Percentiles rank a stretch among this genome's conserved stretches.
These are phyloP conservation scores for Pogonomyrmex californicus DNA, from an alignment of 1,140 invertebrate species.

Conservation along the genomic window DNA sequence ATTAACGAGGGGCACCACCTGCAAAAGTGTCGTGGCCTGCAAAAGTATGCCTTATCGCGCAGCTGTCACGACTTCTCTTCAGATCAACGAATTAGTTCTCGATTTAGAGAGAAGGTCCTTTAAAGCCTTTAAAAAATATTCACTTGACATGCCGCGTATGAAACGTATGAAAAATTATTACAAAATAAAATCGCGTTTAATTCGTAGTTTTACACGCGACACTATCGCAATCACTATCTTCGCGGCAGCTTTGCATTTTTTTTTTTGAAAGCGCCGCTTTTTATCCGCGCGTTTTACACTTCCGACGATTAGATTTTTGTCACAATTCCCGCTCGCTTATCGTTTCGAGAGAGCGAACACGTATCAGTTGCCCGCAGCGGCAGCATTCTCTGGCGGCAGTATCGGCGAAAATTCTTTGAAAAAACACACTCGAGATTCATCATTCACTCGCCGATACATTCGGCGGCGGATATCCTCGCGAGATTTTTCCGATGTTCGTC, in stretches of 20 bases:
- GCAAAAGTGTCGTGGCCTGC: slow-evolving; percentile 24
- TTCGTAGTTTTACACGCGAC: neutral
- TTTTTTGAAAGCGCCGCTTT: neutral
- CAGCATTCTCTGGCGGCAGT: slow-evolving; percentile 29
- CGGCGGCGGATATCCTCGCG: neutral
- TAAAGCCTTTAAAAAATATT: slow-evolving; percentile 2
- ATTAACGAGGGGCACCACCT: slow-evolving; percentile 65
- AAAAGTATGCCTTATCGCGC: slow-evolving; percentile 26
- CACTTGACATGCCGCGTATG: too few relatives aligned
- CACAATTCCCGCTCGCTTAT: neutral
- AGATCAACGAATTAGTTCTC: slow-evolving; percentile 55
- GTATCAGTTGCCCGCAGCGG: slow-evolving; percentile 3
- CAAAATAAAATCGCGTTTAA: neutral
- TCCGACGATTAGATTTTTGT: slow-evolving; percentile 17
- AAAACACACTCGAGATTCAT: slow-evolving; percentile 15
- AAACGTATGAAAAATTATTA: neutral
- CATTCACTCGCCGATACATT: neutral
- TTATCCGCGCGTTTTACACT: neutral
- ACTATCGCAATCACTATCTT: too few relatives aligned
- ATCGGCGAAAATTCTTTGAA: slow-evolving; percentile 39
- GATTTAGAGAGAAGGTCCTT: neutral
- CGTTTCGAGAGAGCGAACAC: neutral
- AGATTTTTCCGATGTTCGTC: slow-evolving; percentile 5
- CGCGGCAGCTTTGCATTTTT: neutral
- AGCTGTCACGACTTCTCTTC: slow-evolving; percentile 22